Base-by-base conservation (phyloP, 1,140 invertebrate genomes). In the Drosophila pruinosa region DNA sequence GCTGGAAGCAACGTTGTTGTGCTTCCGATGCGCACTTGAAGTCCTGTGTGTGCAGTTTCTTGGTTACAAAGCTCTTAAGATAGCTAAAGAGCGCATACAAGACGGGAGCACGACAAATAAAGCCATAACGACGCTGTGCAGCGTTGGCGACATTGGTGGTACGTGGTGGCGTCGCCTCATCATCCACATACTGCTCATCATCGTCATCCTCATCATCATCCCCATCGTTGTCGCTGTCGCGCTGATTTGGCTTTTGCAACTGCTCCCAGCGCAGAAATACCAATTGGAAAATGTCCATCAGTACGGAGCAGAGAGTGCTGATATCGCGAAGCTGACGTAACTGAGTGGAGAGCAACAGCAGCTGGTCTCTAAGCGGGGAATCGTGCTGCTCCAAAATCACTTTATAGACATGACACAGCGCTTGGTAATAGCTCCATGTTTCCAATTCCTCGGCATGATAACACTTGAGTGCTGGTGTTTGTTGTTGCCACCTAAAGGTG, bases 201-300 rank as follows among this genome's bases (percentile, higher is more conserved):
- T 89, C 78, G 7, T 71, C 78, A 17, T 77, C 58, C 5, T 69
- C 58, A 3, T 61, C 73, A 17, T 65, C 64, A 8, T 58, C 41
- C 14, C 39, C 64, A 4, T 70, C 54, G 5, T 71, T 64, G 6
- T 12, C 22, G 41, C 15, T 65, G 12, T 10, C 26, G 43, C 21
- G 28, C 34, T 36, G 22, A 10, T 48, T 36, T 28, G 28, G 38
- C 15, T 74, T 58, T 4, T 81, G 69, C 3, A 85, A 48, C 34
- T 91, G 78, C 21, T 91, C 90, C 89, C 90, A 91, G 15, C 90
- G 86, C 7, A 91, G 31, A 7, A 90, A 91, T 0, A 91, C 70
- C 10, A 91, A 45, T 3, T 80, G 75, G 24, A 91, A 89, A 0
- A 90, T 79, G 24, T 91, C 80, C 34, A 89, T 80, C 7, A 91